Conservation (phyloP, 2,888 invertebrate species). For the Tuberolachnus salignus region DNA sequence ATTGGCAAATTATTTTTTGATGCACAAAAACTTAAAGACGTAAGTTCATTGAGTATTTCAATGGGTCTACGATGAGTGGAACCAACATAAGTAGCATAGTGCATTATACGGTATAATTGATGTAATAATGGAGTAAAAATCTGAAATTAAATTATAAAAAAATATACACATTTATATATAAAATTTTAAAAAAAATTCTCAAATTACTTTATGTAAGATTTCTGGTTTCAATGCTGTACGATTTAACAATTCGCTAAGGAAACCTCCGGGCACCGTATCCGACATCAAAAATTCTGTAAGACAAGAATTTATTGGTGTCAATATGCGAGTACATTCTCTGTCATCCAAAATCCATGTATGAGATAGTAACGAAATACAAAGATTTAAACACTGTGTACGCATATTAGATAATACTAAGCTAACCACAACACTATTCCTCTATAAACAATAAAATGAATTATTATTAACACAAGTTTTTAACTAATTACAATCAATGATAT, state of each 20-base stretch:
- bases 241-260: constrained; percentile 71
- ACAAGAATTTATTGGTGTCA: constrained; percentile 67
- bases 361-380: constrained; percentile 66
- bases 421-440: constrained; percentile 76
- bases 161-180: neutral
- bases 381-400: constrained; percentile 69
- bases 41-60: constrained; percentile 77
- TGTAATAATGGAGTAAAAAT: constrained; percentile 75
- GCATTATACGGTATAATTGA: constrained; percentile 73
- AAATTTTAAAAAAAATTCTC: neutral
- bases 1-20: constrained; percentile 76
- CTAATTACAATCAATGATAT: constrained; percentile 20
- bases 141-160: constrained; percentile 57
- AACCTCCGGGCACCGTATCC: constrained; percentile 76
- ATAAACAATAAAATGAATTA: constrained; percentile 59
- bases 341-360: constrained; percentile 63
- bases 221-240: constrained; percentile 70
- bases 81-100: constrained; percentile 72
- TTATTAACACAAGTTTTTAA: neutral
- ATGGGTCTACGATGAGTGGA: constrained; percentile 73
- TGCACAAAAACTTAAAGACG: constrained; percentile 76
- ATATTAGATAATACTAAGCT: constrained; percentile 70
- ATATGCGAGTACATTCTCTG: constrained; percentile 52
- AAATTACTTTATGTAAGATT: constrained; percentile 65
- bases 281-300: constrained; percentile 73